Percentiles rank a stretch among this genome's conserved stretches.
These are phyloP conservation scores for Lamellibrachia luymesi DNA, from an alignment of 1,140 invertebrate genomes.

Conservation along the genomic window DNA sequence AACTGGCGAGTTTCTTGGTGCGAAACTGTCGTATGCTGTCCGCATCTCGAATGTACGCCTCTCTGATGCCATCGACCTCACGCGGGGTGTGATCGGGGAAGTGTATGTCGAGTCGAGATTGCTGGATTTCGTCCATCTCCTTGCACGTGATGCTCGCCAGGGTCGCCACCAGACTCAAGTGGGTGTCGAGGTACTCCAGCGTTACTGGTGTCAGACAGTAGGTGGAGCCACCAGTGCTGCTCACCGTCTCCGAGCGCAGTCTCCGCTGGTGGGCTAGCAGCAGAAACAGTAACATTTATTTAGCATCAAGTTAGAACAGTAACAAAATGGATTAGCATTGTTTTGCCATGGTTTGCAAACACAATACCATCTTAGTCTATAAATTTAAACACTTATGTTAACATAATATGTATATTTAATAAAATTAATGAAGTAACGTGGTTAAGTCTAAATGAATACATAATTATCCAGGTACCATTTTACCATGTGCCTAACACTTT, in stretches of 20 bases:
- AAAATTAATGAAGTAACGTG: neutral
- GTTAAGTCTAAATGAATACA: neutral
- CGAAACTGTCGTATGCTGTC: neutral
- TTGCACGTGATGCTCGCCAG: constrained; percentile 48
- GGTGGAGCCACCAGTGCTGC: constrained; percentile 4
- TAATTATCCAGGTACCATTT: neutral
- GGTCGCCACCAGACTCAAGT: constrained; percentile 47
- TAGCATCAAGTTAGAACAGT: neutral
- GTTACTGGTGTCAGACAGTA: constrained; percentile 45
- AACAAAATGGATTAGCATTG: neutral
- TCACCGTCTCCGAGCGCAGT: neutral
- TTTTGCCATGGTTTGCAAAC: neutral
- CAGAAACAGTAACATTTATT: neutral
- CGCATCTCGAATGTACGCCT: constrained; percentile 8
- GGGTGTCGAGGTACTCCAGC: constrained; percentile 48
- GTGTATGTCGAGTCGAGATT: neutral
- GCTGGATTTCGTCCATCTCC: neutral
- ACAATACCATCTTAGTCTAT: neutral
- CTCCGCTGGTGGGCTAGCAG: neutral
- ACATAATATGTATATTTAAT: neutral
- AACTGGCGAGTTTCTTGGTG: neutral
- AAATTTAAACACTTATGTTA: neutral
- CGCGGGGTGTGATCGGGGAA: constrained; percentile 30
- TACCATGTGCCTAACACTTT: no score
- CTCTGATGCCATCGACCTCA: constrained; percentile 46